Percentiles rank a stretch among this genome's conserved stretches.
These are phyloP conservation scores for Tortricodes alternella DNA, from an alignment of 2,888 invertebrate genomes.

Conservation along the genomic window DNA sequence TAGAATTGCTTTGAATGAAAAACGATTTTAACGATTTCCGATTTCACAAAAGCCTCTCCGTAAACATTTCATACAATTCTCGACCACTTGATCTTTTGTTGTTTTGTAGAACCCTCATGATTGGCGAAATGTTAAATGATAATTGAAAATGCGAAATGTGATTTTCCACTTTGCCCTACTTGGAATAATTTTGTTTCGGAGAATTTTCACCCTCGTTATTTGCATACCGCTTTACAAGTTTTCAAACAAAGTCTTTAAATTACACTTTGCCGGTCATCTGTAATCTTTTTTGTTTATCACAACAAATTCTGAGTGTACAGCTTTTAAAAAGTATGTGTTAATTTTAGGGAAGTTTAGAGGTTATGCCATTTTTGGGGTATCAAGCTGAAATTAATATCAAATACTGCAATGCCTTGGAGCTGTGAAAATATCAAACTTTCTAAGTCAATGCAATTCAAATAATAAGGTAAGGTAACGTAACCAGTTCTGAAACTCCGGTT, in stretches of 20 bases:
- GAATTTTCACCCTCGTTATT: not conserved
- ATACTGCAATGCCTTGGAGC: no score
- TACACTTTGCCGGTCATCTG: not conserved
- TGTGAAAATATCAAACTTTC: no score
- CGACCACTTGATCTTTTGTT: slow-evolving; percentile 3
- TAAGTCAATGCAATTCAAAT: no score
- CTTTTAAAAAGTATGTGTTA: no score
- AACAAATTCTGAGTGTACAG: no score
- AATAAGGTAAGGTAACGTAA: no score
- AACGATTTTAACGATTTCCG: not conserved
- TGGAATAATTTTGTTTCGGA: not conserved
- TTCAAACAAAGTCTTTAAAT: not conserved
- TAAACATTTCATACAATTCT: not conserved
- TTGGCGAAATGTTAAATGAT: slow-evolving; percentile 7
- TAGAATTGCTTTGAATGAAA: not conserved
- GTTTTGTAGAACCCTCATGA: not conserved
- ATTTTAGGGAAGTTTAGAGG: no score
- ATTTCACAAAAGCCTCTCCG: not conserved
- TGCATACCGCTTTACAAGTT: not conserved
- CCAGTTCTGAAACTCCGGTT: no score
- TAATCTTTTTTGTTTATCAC: no score
- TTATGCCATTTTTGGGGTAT: no score
- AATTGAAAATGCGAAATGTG: not conserved
- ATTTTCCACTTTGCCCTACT: slow-evolving; percentile 8
- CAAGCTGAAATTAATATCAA: no score